Conservation (phyloP, 2,797 vertebrate species). For the Chaetodon trifasciatus region DNA sequence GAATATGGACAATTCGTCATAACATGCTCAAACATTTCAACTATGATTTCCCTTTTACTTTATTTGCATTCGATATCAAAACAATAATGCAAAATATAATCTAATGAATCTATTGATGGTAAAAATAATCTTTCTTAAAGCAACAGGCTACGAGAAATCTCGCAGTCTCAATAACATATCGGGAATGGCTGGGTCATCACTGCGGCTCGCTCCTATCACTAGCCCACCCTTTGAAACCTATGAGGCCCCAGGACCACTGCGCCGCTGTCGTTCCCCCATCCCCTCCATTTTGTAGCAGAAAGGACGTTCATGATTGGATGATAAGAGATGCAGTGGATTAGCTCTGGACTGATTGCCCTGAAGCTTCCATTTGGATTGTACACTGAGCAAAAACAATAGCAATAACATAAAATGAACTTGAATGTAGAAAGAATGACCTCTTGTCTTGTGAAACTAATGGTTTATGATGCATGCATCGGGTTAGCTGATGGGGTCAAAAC, state of each 20-base stretch:
- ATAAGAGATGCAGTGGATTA: conserved; percentile 42
- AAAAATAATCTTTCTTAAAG: conserved; percentile 59
- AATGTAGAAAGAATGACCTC: conserved; percentile 68
- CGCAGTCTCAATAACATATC: conserved; percentile 95
- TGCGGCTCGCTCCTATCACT: conserved; percentile 91
- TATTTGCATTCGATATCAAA: conserved; percentile 29
- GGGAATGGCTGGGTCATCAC: conserved; percentile 89
- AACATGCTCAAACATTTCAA: conserved; percentile 47
- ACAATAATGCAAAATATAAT: conserved; percentile 31
- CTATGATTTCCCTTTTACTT: conserved; percentile 39
- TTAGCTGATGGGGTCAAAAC: conserved; percentile 62
- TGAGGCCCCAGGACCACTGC: conserved; percentile 88
- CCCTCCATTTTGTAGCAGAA: conserved; percentile 92
- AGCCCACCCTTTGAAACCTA: conserved; percentile 89
- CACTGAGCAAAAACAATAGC: conserved; percentile 72
- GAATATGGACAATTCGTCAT: conserved; percentile 35
- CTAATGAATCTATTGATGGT: background rate
- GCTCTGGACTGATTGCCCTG: conserved; percentile 36
- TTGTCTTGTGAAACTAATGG: conserved; percentile 67
- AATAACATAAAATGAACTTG: conserved; percentile 77
- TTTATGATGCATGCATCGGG: conserved; percentile 71
- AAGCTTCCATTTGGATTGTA: conserved; percentile 47
- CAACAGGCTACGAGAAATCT: conserved; percentile 93
- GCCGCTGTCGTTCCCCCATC: conserved; percentile 90
- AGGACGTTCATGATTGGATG: conserved; percentile 52